A percentile compares a stretch with the other conserved stretches of the same genome.
These are phyloP conservation scores for Rhingia rostrata DNA, from an alignment of 2,888 invertebrate genomes.

Conservation along the genomic window DNA sequence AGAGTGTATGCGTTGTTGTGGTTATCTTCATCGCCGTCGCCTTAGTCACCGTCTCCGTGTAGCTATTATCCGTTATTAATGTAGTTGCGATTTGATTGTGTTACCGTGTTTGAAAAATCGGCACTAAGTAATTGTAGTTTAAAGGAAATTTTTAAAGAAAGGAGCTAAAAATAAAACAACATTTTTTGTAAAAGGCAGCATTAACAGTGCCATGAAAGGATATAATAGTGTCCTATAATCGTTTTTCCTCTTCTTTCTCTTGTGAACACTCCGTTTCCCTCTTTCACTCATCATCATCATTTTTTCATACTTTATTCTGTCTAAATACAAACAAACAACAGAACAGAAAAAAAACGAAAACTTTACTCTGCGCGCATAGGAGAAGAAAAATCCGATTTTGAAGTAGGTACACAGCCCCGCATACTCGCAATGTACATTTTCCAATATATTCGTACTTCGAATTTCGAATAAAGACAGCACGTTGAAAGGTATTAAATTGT, in stretches of 20 bases:
- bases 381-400: slow-evolving; percentile 45
- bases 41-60: slow-evolving; percentile 51
- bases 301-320: slow-evolving; percentile 31
- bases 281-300: slow-evolving; percentile 40
- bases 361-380: slow-evolving; percentile 53
- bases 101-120: slow-evolving; percentile 36
- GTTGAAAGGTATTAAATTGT: slow-evolving; percentile 23
- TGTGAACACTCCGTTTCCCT: slow-evolving; percentile 9
- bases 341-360: slow-evolving; percentile 15
- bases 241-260: slow-evolving; percentile 48
- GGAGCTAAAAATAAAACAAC: slow-evolving; percentile 10
- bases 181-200: slow-evolving; percentile 43
- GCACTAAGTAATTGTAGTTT: slow-evolving; percentile 9
- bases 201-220: slow-evolving; percentile 68
- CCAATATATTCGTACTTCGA: slow-evolving; percentile 59
- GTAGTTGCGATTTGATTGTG: slow-evolving; percentile 41
- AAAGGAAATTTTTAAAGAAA: slow-evolving; percentile 17
- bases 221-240: slow-evolving; percentile 64
- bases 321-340: slow-evolving; percentile 49
- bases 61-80: slow-evolving; percentile 45
- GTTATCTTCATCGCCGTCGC: slow-evolving; percentile 36
- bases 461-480: slow-evolving; percentile 49
- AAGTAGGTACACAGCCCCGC: slow-evolving; percentile 32
- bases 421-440: slow-evolving; percentile 49
- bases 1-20: slow-evolving; percentile 65